These are phyloP conservation scores for Momotus momota DNA, from an alignment of 2,797 vertebrate genomes.

Conservation along the genomic window DNA sequence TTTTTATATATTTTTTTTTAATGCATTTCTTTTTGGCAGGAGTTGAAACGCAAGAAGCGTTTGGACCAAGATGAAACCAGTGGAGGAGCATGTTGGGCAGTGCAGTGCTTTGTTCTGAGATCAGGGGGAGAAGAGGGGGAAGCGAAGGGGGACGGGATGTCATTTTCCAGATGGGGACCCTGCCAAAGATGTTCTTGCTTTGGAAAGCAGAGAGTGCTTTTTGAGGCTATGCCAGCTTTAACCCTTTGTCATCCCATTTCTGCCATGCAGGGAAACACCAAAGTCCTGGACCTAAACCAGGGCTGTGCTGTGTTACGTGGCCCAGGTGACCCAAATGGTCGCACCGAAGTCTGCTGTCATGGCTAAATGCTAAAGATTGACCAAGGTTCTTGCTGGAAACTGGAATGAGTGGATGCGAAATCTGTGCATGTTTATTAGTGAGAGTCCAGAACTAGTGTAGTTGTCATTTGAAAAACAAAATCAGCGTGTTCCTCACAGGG, in stretches of 20 bases:
- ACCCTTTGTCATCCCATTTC: background rate
- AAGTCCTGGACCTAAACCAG: background rate
- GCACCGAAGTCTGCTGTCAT: background rate
- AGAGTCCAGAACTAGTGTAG: background rate
- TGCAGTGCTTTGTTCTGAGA: slow-evolving; percentile 76
- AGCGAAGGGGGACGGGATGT: background rate
- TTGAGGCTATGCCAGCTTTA: slow-evolving; percentile 48
- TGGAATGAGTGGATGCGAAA: background rate
- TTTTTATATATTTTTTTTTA: slow-evolving; percentile 12
- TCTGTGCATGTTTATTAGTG: background rate
- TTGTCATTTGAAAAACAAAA: background rate
- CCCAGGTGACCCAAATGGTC: background rate
- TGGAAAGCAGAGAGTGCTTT: background rate
- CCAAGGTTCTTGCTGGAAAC: background rate
- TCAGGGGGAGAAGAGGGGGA: slow-evolving; percentile 39
- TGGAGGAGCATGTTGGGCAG: slow-evolving; percentile 75
- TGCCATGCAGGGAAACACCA: background rate
- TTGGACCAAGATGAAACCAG: slow-evolving; percentile 83
- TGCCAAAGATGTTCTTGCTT: slow-evolving; percentile 59
- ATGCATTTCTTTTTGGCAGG: slow-evolving; percentile 77
- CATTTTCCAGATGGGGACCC: slow-evolving; percentile 53
- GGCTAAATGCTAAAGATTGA: background rate
- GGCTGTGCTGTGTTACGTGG: background rate
- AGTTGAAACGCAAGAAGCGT: slow-evolving; percentile 75
- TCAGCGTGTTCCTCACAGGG: background rate